Evolutionary conservation across 2,888 invertebrate species (phyloP).

Genomic region (Lottia scabra): DNA sequence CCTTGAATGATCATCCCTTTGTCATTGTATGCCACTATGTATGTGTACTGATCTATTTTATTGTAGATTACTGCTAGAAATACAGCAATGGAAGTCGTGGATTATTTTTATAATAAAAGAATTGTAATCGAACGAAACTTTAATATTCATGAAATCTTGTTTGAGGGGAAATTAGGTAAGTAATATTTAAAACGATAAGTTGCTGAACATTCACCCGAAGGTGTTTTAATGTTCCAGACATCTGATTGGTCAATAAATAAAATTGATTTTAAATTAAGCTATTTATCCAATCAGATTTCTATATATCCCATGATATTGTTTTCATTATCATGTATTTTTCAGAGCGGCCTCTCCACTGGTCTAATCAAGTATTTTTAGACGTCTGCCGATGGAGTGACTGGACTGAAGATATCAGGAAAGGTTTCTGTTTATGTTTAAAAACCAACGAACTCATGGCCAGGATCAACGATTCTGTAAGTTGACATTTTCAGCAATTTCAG

Average conservation of each 20-base stretch:
- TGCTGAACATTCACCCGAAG: too few species aligned
- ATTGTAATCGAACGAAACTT: conserved; percentile 63
- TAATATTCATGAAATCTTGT: conserved; percentile 84
- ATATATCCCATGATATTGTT: too few species aligned
- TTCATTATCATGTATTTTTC: conserved; percentile 67
- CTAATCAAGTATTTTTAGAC: conserved; percentile 75
- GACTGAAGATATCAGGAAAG: conserved; percentile 86
- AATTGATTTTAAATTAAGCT: too few species aligned
- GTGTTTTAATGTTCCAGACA: too few species aligned
- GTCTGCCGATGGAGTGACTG: conserved; percentile 89
- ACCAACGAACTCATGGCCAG: conserved; percentile 60
- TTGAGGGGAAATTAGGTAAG: conserved; percentile 74
- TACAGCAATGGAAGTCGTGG: conserved; percentile 35
- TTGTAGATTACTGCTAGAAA: conserved; percentile 34
- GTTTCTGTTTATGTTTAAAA: conserved; percentile 80
- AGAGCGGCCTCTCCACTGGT: conserved; percentile 82
- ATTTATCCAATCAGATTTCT: too few species aligned
- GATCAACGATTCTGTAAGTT: conserved; percentile 54
- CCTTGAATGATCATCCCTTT: too few species aligned
- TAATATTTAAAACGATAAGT: background rate
- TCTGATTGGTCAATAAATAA: too few species aligned
- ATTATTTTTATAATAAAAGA: conserved; percentile 8
- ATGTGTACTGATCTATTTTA: background rate
- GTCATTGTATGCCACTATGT: too few species aligned
- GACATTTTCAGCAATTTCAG: too few species aligned